Base-by-base conservation (phyloP, 2,797 vertebrate species). In the Tolypeutes matacus region DNA sequence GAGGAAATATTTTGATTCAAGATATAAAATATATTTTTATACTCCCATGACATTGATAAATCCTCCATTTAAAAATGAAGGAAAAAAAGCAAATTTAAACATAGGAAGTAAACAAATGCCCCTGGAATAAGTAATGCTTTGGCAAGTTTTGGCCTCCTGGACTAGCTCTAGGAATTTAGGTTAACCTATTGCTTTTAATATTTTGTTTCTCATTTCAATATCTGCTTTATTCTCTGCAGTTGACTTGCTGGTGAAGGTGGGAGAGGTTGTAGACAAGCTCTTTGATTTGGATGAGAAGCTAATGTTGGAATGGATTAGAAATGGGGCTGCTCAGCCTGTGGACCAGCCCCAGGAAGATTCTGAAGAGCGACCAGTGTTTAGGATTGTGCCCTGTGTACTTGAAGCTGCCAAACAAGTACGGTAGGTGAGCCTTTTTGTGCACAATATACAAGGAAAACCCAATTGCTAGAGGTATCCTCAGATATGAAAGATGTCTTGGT, bases 201-300 rank as follows among this genome's bases (percentile, higher is more conserved):
- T 67, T 80, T 56, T 46, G 34, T 51, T 67, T 92, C 62, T 96
- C 42, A 73, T 25, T 73, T 95, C 11, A 62, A 0, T 76, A 4
- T 60, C 3, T 92, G 31, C 91, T 93, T 93, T 96, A 53, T 73
- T 97, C 34, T 73, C 78, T 97, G 75, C 98, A 99, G 99, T 98
- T 93, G 99, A 99, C 69, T 97, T 99, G 95, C 98, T 99, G 89
- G 98, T 99, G 84, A 99, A 99, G 96, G 99, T 99, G 0, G 99
- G 99, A 46, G 99, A 99, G 97, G 98, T 99, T 91, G 98, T 99
- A 72, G 99, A 99, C 97, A 99, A 99, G 95, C 98, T 99, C 58
- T 99, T 99, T 98, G 99, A 99, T 97, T 98, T 99, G 89, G 99
- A 99, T 86, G 99, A 99, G 97, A 99, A 99, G 75, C 94, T 99